Evolutionary conservation across 1,140 invertebrate genomes (phyloP).

Genomic region (Drosophila subpulchrella): DNA sequence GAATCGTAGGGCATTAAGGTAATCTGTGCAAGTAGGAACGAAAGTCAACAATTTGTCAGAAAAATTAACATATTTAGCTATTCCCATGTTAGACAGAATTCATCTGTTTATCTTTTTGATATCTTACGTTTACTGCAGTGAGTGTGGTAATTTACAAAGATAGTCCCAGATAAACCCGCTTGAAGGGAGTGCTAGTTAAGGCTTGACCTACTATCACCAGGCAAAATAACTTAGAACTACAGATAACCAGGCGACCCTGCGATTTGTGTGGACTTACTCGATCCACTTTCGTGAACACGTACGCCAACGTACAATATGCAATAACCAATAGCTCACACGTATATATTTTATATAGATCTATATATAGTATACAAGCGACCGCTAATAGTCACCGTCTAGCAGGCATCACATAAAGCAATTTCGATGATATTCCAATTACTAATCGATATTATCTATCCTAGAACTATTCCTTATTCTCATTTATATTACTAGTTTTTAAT

Average conservation of each 20-base stretch:
- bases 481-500: neutral
- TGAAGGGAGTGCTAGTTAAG: neutral
- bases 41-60: neutral
- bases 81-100: neutral
- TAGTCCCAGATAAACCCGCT: neutral
- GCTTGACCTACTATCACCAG: conserved; percentile 2
- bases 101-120: neutral
- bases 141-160: neutral
- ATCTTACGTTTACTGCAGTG: neutral
- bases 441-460: conserved; percentile 32
- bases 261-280: conserved; percentile 1
- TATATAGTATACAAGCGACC: conserved; percentile 19
- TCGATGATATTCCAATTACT: conserved; percentile 22
- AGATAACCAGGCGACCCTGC: conserved; percentile 6
- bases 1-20: neutral
- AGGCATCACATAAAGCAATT: conserved; percentile 13
- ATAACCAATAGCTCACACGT: conserved; percentile 20
- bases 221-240: neutral
- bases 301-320: conserved; percentile 30
- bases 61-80: neutral
- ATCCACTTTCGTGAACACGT: conserved; percentile 9
- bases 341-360: conserved; percentile 44
- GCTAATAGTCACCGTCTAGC: conserved; percentile 19
- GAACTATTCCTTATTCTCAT: neutral
- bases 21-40: neutral